Percentiles rank a stretch among this genome's conserved stretches.
phyloP scores from a whole-genome alignment of 2,797 vertebrate species.

The Amniataba percoides region DNA sequence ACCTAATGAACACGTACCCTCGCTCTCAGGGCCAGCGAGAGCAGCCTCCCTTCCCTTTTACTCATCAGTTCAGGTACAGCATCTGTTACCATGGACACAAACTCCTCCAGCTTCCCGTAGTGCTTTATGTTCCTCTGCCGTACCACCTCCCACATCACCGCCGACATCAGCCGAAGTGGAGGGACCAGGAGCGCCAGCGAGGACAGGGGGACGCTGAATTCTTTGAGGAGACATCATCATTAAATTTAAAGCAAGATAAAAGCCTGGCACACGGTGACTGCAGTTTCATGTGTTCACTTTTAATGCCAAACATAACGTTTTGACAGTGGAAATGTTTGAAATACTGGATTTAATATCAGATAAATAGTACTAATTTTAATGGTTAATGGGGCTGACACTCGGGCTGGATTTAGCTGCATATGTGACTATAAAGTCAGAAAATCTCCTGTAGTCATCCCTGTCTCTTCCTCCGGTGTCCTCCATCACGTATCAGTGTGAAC shows the following conservation, averaged over 20 bases:
- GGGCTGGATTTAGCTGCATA: too few relatives aligned
- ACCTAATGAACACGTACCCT: slow-evolving; percentile 79
- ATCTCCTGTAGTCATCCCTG: too few relatives aligned
- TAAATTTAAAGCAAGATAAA: neutral
- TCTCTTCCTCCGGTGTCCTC: neutral
- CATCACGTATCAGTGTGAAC: neutral
- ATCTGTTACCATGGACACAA: slow-evolving; percentile 87
- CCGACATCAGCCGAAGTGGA: slow-evolving; percentile 86
- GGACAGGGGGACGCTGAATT: slow-evolving; percentile 82
- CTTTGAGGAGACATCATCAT: slow-evolving; percentile 47
- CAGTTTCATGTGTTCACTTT: neutral
- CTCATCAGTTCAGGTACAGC: slow-evolving; percentile 88
- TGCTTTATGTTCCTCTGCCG: slow-evolving; percentile 83
- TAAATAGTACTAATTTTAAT: neutral
- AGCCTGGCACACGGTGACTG: neutral
- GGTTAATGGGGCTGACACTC: neutral
- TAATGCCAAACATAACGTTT: neutral
- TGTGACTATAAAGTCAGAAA: too few relatives aligned
- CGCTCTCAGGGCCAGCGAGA: slow-evolving; percentile 89
- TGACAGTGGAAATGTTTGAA: neutral
- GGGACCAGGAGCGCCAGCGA: slow-evolving; percentile 86
- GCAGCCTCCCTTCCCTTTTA: slow-evolving; percentile 87
- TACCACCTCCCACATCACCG: slow-evolving; percentile 89
- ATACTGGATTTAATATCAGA: neutral
- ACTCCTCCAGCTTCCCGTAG: slow-evolving; percentile 89